phyloP scores from a whole-genome alignment of 2,113 vertebrate species.

The Cochlearius cochlearius region DNA sequence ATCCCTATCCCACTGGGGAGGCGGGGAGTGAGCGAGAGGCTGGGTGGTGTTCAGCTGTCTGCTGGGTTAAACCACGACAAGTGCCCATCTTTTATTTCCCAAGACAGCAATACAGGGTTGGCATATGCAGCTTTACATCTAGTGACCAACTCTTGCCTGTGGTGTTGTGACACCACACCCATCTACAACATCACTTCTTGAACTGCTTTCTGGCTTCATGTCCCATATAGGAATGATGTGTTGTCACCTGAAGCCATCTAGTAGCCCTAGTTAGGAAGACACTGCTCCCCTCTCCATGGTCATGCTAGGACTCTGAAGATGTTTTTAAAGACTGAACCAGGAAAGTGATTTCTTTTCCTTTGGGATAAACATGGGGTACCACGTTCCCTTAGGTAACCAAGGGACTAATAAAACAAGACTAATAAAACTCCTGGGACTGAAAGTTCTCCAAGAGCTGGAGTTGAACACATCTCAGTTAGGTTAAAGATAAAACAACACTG shows the following conservation, averaged over 20 bases:
- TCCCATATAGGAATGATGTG: neutral
- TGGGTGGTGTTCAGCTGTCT: too few species aligned
- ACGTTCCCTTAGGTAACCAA: neutral
- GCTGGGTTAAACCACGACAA: neutral
- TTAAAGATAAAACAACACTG: neutral
- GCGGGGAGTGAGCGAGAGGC: too few species aligned
- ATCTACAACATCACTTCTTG: neutral
- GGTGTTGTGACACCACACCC: neutral
- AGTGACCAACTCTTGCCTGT: neutral
- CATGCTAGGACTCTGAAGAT: neutral
- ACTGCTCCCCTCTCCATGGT: neutral
- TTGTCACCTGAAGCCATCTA: neutral
- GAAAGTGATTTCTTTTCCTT: neutral
- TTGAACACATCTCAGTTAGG: neutral
- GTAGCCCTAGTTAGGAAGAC: neutral
- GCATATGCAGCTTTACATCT: neutral
- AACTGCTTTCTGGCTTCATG: neutral
- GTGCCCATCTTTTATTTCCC: neutral
- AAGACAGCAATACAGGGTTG: neutral
- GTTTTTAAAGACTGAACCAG: neutral
- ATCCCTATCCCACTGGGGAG: too few species aligned
- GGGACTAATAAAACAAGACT: neutral
- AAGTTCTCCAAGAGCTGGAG: neutral
- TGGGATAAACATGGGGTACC: neutral
- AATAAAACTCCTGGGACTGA: neutral